These are phyloP conservation scores for Setophaga petechia DNA, from an alignment of 2,113 vertebrate species.

Conservation along the genomic window DNA sequence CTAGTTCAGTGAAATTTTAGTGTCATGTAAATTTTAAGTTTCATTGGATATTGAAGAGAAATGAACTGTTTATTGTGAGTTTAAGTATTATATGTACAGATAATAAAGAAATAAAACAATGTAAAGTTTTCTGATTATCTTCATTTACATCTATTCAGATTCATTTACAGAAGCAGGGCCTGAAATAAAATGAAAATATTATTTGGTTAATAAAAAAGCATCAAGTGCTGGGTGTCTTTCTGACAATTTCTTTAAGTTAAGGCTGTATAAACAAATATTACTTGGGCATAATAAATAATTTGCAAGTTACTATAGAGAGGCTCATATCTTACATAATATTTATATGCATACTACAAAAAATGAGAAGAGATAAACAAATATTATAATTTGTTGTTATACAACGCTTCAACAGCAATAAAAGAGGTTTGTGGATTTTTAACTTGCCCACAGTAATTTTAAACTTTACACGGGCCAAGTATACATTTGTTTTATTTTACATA, in stretches of 20 bases:
- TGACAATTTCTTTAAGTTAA: background rate
- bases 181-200: background rate
- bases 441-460: background rate
- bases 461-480: background rate
- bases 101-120: background rate
- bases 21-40: background rate
- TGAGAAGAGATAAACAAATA: background rate
- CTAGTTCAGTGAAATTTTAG: background rate
- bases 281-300: background rate
- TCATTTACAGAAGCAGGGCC: background rate
- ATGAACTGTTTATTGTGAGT: background rate
- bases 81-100: background rate
- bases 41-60: background rate
- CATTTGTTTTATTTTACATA: background rate
- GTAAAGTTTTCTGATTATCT: background rate
- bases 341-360: background rate
- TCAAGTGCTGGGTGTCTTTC: background rate
- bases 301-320: background rate
- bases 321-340: background rate
- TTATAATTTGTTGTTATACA: background rate
- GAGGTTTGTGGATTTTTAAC: rapidly evolving
- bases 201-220: background rate
- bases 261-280: background rate
- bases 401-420: background rate
- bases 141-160: background rate